These are phyloP conservation scores for Metalampra italica DNA, from an alignment of 2,888 invertebrate species.

Conservation along the genomic window DNA sequence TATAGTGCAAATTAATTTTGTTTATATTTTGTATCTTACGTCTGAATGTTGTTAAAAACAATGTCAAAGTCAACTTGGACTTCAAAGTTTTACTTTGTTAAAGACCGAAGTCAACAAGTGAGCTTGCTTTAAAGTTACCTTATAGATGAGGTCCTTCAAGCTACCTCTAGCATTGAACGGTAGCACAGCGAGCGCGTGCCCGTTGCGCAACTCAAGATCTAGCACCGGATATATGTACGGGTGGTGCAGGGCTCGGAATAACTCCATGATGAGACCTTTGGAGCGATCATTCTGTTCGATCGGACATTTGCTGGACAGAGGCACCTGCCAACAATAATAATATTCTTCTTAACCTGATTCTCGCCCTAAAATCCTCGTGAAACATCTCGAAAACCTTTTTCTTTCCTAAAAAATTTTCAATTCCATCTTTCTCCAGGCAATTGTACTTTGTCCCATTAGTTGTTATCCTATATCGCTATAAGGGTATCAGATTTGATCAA, in stretches of 20 bases:
- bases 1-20: too few species aligned
- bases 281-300: conserved; percentile 83
- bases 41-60: too few species aligned
- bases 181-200: conserved; percentile 85
- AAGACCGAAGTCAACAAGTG: too few species aligned
- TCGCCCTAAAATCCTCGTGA: too few species aligned
- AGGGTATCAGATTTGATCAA: too few species aligned
- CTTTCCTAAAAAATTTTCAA: not conserved
- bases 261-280: conserved; percentile 84
- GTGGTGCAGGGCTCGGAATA: conserved; percentile 92
- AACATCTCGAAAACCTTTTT: not conserved
- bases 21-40: too few species aligned
- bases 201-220: conserved; percentile 88
- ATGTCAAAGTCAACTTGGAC: too few species aligned
- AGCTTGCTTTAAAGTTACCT: conserved; percentile 73
- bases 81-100: too few species aligned
- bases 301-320: conserved; percentile 81
- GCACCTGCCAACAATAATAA: conserved; percentile 51
- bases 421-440: too few species aligned
- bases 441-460: too few species aligned
- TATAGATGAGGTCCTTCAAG: conserved; percentile 93
- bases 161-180: conserved; percentile 92
- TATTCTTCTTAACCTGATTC: not conserved
- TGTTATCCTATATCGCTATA: too few species aligned
- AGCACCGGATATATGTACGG: conserved; percentile 95